phyloP scores from a whole-genome alignment of 2,888 invertebrate species.

The Hyposoter dolosus region DNA sequence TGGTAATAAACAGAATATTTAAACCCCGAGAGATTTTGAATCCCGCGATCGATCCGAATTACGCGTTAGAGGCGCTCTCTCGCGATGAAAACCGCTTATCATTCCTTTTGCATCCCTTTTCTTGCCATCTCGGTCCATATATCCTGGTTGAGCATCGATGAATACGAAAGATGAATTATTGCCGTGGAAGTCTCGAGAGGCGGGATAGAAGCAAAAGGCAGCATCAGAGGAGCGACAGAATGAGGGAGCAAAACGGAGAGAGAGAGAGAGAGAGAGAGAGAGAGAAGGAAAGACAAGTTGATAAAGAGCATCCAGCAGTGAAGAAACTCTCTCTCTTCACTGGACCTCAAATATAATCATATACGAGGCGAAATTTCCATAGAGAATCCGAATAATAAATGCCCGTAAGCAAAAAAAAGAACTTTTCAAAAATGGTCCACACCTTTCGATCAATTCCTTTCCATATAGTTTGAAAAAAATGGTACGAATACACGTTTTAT shows the following conservation, averaged over 20 bases:
- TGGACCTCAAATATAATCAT: slow-evolving; percentile 38
- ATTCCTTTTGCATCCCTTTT: slow-evolving; percentile 39
- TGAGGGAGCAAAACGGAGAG: neutral
- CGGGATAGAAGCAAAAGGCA: neutral
- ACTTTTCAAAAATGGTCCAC: slow-evolving; percentile 70
- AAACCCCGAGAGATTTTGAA: slow-evolving; percentile 18
- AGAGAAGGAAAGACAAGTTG: slow-evolving; percentile 3
- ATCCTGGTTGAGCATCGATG: slow-evolving; percentile 65
- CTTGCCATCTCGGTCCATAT: slow-evolving; percentile 30
- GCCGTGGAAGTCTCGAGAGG: slow-evolving; percentile 55
- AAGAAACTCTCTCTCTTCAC: slow-evolving; percentile 26
- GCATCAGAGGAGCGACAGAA: neutral
- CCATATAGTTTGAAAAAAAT: neutral
- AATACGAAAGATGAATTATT: slow-evolving; percentile 73
- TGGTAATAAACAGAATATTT: slow-evolving; percentile 28
- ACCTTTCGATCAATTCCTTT: slow-evolving; percentile 35
- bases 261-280: neutral
- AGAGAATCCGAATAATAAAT: slow-evolving; percentile 20
- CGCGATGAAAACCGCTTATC: slow-evolving; percentile 5
- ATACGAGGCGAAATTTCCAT: slow-evolving; percentile 14
- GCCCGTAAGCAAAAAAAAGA: slow-evolving; percentile 29
- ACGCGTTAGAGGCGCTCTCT: slow-evolving; percentile 13
- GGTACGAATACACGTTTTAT: neutral
- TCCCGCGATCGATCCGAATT: slow-evolving; percentile 62
- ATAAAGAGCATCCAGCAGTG: slow-evolving; percentile 41